Evolutionary conservation across 2,888 invertebrate species (phyloP).

Genomic region (Liposcelis brunnea): DNA sequence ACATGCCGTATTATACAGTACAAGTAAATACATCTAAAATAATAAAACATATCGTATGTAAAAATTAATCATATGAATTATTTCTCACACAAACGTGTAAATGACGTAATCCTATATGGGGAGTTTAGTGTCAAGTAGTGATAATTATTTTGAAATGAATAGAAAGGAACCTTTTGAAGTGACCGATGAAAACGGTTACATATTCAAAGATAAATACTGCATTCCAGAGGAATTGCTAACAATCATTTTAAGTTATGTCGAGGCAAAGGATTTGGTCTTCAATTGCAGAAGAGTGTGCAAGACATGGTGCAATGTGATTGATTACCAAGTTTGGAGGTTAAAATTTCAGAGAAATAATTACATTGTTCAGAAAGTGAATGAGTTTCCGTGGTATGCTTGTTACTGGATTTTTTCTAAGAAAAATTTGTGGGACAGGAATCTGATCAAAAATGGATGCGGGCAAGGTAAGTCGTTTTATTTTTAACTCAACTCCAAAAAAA

Average conservation of each 20-base stretch:
- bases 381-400: background rate
- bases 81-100: too few relatives aligned
- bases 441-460: conserved; percentile 1
- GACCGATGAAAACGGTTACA: background rate
- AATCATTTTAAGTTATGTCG: background rate
- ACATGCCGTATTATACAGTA: too few relatives aligned
- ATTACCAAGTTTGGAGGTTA: background rate
- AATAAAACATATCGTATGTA: too few relatives aligned
- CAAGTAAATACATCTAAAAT: too few relatives aligned
- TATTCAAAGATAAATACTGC: background rate
- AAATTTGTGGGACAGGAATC: background rate
- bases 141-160: too few relatives aligned
- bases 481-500: background rate
- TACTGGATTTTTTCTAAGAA: background rate
- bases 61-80: too few relatives aligned
- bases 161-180: background rate
- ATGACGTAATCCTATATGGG: too few relatives aligned
- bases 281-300: conserved; percentile 2
- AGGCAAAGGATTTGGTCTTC: background rate
- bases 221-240: background rate
- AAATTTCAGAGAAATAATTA: background rate
- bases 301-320: conserved; percentile 5
- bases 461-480: background rate
- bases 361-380: background rate
- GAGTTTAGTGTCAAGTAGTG: too few relatives aligned